Conservation (phyloP, 2,113 vertebrate species). For the Salvelinus sp. region DNA sequence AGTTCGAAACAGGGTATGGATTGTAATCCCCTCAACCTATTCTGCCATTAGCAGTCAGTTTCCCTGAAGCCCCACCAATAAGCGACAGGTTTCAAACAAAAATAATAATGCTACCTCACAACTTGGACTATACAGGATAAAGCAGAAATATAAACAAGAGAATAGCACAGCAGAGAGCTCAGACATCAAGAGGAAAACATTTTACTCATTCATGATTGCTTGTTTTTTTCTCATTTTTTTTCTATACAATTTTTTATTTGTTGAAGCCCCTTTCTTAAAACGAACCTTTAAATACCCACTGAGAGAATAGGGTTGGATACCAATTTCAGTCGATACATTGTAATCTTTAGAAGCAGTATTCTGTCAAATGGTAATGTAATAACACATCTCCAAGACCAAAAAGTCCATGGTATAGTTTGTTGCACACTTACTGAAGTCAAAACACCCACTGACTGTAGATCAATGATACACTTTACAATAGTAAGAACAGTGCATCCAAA, state of each 20-base stretch:
- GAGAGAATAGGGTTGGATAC: slow-evolving; percentile 33
- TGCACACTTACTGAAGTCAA: background rate
- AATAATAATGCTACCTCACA: slow-evolving; percentile 39
- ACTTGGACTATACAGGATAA: slow-evolving; percentile 33
- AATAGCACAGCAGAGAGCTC: slow-evolving; percentile 39
- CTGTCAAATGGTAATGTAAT: background rate
- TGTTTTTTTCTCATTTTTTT: slow-evolving; percentile 3
- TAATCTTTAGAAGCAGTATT: background rate
- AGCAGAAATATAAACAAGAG: slow-evolving; percentile 35
- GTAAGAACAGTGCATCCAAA: no score
- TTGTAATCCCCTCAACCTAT: background rate
- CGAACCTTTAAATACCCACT: slow-evolving; percentile 9
- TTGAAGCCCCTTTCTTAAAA: slow-evolving; percentile 45
- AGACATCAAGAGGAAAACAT: slow-evolving; percentile 42
- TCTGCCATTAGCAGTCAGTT: slow-evolving; percentile 8
- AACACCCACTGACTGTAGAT: background rate
- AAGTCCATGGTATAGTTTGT: background rate
- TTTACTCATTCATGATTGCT: slow-evolving; percentile 48
- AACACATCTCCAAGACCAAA: background rate
- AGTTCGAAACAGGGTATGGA: slow-evolving; percentile 10
- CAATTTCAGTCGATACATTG: slow-evolving; percentile 36
- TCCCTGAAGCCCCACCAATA: slow-evolving; percentile 3
- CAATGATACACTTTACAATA: no score
- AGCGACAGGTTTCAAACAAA: slow-evolving; percentile 16
- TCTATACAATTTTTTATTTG: slow-evolving; percentile 60